Base-by-base conservation (phyloP, 2,888 invertebrate species). In the Noctua janthina region DNA sequence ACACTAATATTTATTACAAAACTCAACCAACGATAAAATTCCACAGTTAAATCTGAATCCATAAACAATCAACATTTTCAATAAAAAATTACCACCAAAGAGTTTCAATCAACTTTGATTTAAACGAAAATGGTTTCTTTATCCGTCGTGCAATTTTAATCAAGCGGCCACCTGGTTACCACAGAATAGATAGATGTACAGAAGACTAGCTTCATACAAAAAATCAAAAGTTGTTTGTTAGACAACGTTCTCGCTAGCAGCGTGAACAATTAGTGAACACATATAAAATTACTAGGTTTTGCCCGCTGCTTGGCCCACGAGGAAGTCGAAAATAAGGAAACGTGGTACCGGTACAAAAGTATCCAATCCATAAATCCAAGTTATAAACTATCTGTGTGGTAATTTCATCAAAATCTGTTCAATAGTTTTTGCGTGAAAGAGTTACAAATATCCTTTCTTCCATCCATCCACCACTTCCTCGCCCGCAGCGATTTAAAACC, bases 71-170 rank as follows among this genome's bases (percentile, higher is more conserved):
- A 62, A 56, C 56, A 72, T 76, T 87, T 74, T 43, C 64, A 84
- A 79, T 87, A 84, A 87, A 87, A 80, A 82, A 79, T 76, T 73
- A 76, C 68, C 54, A 70, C 72, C 71, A 88, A 86, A 81, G 75
- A 74, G 66, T 76, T 86, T 72, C 80, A 75, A 90, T 88, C 78
- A 84, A 82, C 49, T 85, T 84, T 89, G 79, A 85, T 89, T 81
- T 78, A 68, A 68, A 74, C 39, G 80, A 80, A 80, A 89, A 78
- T 67, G 74, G 69, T 89, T 87, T 85, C 82, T 83, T 90, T 66
- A 83, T 81, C 78, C 89, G 39, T 84, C 76, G 83, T 90, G 74
- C 80, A 89, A 90, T 90, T 89, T 89, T 89, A 90, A 90, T 89
- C 83, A 90, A 87, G 78, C 39, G 54, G 39, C 78, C 78, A 88